Percentiles rank a stretch among this genome's conserved stretches.
Conservation (phyloP, 2,888 invertebrate genomes). For the Autographa pulchrina region DNA sequence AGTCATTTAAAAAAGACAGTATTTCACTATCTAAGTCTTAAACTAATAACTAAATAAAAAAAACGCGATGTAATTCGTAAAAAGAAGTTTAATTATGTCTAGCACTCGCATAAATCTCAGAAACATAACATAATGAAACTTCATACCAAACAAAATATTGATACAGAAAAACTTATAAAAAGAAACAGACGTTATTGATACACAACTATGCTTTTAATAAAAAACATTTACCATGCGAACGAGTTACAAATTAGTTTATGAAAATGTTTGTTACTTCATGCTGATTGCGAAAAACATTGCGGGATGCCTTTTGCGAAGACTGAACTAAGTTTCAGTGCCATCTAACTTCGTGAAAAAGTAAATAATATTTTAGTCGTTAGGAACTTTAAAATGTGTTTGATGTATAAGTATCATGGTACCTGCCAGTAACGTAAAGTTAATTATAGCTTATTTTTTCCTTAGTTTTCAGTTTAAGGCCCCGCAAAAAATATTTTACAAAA, state of each 20-base stretch:
- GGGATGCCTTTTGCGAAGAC: neutral
- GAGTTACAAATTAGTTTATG: conserved; percentile 7
- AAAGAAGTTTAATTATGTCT: too few species aligned
- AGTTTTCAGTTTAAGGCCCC: neutral
- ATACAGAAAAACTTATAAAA: too few species aligned
- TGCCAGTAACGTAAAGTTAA: neutral
- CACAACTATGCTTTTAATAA: neutral
- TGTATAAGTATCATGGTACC: neutral
- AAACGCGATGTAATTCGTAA: too few species aligned
- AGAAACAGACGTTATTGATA: neutral
- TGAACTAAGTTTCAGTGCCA: neutral
- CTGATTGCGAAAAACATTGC: conserved; percentile 3
- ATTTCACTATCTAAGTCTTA: too few species aligned
- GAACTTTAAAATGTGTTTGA: neutral
- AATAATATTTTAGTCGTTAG: neutral
- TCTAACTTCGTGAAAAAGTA: neutral
- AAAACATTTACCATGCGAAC: neutral
- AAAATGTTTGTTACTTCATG: conserved; percentile 11
- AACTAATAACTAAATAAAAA: too few species aligned
- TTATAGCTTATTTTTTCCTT: too few species aligned
- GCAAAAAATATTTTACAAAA: conserved; percentile 41
- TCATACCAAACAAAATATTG: too few species aligned
- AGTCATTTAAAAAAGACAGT: too few species aligned
- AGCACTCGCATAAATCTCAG: too few species aligned
- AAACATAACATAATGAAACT: too few species aligned